A percentile compares a stretch with the other conserved stretches of the same genome.
Conservation (phyloP, 2,113 vertebrate genomes). For the Fulica atra region DNA sequence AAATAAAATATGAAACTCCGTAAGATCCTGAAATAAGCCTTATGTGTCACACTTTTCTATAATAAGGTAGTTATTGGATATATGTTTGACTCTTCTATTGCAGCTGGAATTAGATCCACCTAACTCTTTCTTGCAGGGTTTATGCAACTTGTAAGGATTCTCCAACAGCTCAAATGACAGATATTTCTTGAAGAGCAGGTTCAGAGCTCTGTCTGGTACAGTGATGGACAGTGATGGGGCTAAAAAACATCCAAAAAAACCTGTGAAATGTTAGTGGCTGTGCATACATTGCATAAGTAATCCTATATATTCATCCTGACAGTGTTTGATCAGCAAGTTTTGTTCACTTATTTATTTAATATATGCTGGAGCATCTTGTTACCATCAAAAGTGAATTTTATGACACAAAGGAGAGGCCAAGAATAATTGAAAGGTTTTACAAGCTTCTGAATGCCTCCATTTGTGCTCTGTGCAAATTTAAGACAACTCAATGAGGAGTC, state of each 20-base stretch:
- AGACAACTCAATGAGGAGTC: neutral
- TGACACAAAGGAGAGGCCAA: neutral
- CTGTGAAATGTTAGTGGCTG: neutral
- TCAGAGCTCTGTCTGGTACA: neutral
- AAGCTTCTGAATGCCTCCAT: neutral
- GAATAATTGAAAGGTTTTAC: neutral
- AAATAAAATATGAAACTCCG: neutral
- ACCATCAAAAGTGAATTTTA: neutral
- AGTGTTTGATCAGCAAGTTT: neutral
- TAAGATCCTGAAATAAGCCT: neutral
- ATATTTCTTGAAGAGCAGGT: neutral
- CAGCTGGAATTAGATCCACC: neutral
- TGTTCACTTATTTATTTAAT: neutral
- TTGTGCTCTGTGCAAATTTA: neutral
- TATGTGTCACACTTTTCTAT: neutral
- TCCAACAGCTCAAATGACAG: neutral
- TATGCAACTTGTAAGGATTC: neutral
- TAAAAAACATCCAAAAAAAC: neutral
- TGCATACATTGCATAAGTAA: neutral
- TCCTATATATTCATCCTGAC: neutral
- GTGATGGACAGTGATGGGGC: neutral
- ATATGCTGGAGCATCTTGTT: neutral
- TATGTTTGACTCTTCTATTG: neutral
- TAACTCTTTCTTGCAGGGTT: neutral
- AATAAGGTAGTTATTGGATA: neutral